Base-by-base conservation (phyloP, 2,797 vertebrate species). In the Darevskia mixta region DNA sequence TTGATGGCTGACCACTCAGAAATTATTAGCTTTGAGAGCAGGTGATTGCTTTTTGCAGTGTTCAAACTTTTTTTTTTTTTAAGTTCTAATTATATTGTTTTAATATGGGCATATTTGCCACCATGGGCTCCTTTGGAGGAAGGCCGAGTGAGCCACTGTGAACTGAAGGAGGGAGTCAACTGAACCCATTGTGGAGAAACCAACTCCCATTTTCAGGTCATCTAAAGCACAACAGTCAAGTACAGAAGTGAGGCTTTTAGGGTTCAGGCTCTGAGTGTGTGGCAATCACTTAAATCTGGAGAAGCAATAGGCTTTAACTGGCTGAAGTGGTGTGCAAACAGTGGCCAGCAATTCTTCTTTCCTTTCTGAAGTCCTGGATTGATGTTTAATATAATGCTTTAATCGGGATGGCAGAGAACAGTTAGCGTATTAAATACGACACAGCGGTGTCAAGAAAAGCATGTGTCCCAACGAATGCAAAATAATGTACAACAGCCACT, bases 401-500 rank as follows among this genome's bases (percentile, higher is more conserved):
- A 7, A 32, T 38, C 13, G 35, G 55, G 38, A 1, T 25, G 41
- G 73, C 55, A 82, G 38, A 45, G 35, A 13, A 45, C 4, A 32
- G n/a, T 73, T 87, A 23, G 23, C 18, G 41, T 41, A 71, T 82
- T 64, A 73, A 81, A 75, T 41, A 18, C 32, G 38, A 75, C 38
- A 27, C 18, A 9, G 29, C 8, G 3, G 15, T 76, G 9, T 64
- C 27, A 64, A 76, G 73, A 43, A 66, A 77, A 82, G 23, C 72
- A 64, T 90, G 69, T 91, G 90, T 67, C 85, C 64, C 87, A 61
- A 45, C 17, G 66, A 90, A n/a, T 82, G 86, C 71, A 92, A 93
- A 81, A 86, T 87, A 91, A 92, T 64, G 84, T 9, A 1, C 25
- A 94, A 72, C 85, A 79, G 77, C 87, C 78, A 90, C 82, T 25